phyloP scores from a whole-genome alignment of 1,140 invertebrate genomes.

The Scaptomyza hsui region DNA sequence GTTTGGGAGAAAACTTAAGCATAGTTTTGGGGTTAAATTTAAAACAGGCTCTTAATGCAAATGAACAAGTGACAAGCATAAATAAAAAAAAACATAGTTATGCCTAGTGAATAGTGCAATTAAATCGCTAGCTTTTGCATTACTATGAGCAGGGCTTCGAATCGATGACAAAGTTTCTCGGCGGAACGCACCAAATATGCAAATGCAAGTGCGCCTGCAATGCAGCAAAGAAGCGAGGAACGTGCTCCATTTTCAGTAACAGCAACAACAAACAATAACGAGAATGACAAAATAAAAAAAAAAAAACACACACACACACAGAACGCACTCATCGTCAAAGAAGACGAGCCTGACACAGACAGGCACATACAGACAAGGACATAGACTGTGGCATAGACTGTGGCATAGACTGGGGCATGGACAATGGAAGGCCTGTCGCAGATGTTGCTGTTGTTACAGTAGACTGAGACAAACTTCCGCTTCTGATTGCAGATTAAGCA shows the following conservation, averaged over 20 bases:
- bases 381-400: constrained; percentile 3
- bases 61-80: constrained; percentile 86
- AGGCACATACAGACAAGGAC: constrained; percentile 22
- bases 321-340: constrained; percentile 43
- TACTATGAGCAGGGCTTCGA: constrained; percentile 45
- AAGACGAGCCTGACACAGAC: constrained; percentile 37
- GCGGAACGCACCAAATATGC: constrained; percentile 56
- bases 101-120: constrained; percentile 41
- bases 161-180: constrained; percentile 52
- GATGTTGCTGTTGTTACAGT: constrained; percentile 3
- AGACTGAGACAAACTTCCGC: constrained; percentile 68
- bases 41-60: constrained; percentile 87
- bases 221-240: constrained; percentile 64
- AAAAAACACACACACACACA: neutral
- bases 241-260: constrained; percentile 48
- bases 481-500: constrained; percentile 80
- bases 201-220: constrained; percentile 80
- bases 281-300: neutral
- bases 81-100: constrained; percentile 38
- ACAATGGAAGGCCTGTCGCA: constrained; percentile 39
- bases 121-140: constrained; percentile 49
- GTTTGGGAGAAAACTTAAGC: no score
- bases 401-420: constrained; percentile 13
- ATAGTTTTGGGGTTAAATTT: neutral
- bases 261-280: constrained; percentile 9